Percentiles rank a stretch among this genome's conserved stretches.
Conservation (phyloP, 2,888 invertebrate genomes). For the Pristionchus fissidentatus region DNA sequence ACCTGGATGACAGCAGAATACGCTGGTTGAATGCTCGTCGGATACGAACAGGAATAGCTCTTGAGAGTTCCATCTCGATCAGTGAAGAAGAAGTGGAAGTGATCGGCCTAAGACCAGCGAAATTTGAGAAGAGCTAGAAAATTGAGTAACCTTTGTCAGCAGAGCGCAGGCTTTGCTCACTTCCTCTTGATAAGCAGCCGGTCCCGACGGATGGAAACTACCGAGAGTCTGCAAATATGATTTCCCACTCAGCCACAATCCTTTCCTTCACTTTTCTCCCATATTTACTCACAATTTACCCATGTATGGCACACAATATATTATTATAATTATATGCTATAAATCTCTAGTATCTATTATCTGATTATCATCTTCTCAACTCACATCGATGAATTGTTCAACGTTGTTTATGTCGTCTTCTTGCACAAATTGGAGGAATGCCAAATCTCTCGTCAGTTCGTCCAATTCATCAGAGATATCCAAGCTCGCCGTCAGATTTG, state of each 20-base stretch:
- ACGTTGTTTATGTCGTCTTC: slow-evolving; percentile 67
- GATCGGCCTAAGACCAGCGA: slow-evolving; percentile 57
- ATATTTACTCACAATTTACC: too few relatives aligned
- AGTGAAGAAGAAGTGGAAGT: slow-evolving; percentile 71
- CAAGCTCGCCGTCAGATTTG: slow-evolving; percentile 53
- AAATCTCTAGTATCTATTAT: too few relatives aligned
- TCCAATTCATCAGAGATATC: slow-evolving; percentile 65
- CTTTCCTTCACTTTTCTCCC: too few relatives aligned
- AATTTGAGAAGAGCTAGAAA: too few relatives aligned
- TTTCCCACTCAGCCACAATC: too few relatives aligned
- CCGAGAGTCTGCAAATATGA: slow-evolving; percentile 61
- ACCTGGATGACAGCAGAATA: slow-evolving; percentile 69
- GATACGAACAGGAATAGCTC: slow-evolving; percentile 66
- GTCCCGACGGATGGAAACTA: slow-evolving; percentile 62
- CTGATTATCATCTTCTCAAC: background rate
- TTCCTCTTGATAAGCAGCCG: slow-evolving; percentile 58
- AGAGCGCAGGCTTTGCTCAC: slow-evolving; percentile 55
- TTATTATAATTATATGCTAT: background rate
- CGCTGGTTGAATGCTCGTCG: slow-evolving; percentile 69
- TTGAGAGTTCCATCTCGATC: slow-evolving; percentile 68
- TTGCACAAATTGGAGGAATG: slow-evolving; percentile 68
- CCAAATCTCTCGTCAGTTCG: slow-evolving; percentile 67
- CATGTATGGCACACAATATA: background rate
- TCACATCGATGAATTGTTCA: slow-evolving; percentile 68
- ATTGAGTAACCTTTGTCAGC: slow-evolving; percentile 27